Evolutionary conservation across 2,888 invertebrate species (phyloP).

Genomic region (Coleophora flavipennella): DNA sequence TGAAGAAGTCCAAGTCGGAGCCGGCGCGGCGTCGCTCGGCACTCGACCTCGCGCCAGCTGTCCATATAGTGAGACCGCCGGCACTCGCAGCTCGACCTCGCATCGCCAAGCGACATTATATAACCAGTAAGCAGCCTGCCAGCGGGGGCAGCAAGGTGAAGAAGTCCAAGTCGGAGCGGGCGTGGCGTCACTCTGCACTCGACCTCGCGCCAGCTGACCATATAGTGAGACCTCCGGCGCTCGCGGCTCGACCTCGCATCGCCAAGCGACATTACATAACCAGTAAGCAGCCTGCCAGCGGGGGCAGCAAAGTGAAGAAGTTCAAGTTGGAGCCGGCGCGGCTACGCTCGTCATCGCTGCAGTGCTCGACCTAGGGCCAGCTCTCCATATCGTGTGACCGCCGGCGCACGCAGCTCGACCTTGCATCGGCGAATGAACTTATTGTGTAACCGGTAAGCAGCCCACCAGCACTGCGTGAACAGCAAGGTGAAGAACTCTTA

Average conservation of each 20-base stretch:
- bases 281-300: conserved; percentile 61
- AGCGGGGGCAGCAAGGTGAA: conserved; percentile 61
- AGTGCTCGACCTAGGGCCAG: conserved; percentile 58
- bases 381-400: conserved; percentile 47
- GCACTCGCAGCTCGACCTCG: conserved; percentile 52
- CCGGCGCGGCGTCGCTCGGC: conserved; percentile 52
- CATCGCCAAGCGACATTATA: conserved; percentile 26
- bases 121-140: conserved; percentile 19
- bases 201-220: conserved; percentile 53
- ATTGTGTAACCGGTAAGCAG: conserved; percentile 40
- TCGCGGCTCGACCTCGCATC: conserved; percentile 58
- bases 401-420: conserved; percentile 53
- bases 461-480: conserved; percentile 61
- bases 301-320: conserved; percentile 63
- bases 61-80: conserved; percentile 49
- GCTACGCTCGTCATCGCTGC: conserved; percentile 47
- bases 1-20: conserved; percentile 61
- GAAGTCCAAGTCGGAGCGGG: conserved; percentile 58
- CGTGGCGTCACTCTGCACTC: conserved; percentile 55
- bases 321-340: conserved; percentile 56
- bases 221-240: conserved; percentile 48
- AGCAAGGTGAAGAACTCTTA: conserved; percentile 64
- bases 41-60: conserved; percentile 58
- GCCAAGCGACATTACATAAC: conserved; percentile 11
- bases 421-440: conserved; percentile 35